phyloP scores from a whole-genome alignment of 2,113 vertebrate species.

The Pycnonotus jocosus region DNA sequence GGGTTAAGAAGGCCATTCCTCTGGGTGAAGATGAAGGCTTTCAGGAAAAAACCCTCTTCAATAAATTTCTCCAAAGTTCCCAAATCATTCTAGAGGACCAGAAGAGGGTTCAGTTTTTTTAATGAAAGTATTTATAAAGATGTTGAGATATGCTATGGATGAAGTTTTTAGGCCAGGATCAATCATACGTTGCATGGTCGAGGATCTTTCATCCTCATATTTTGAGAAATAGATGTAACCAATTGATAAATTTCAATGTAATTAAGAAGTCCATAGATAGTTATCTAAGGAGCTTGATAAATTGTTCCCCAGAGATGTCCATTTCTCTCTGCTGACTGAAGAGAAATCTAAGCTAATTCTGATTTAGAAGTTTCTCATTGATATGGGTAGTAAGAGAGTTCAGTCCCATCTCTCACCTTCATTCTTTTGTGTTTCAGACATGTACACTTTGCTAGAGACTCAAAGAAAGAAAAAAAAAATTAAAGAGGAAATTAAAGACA shows the following conservation, averaged over 20 bases:
- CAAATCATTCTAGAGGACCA: not conserved
- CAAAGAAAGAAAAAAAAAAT: not conserved
- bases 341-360: not conserved
- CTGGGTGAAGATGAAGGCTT: not conserved
- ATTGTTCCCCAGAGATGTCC: fast-evolving
- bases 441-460: fast-evolving
- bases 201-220: not conserved
- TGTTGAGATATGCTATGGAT: not conserved
- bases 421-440: not conserved
- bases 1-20: not conserved
- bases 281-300: not conserved
- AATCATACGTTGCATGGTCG: not conserved
- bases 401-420: not conserved
- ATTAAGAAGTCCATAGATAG: not conserved
- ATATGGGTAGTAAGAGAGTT: not conserved
- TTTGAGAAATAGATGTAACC: not conserved
- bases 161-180: not conserved
- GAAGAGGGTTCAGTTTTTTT: not conserved
- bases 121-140: not conserved
- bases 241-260: not conserved
- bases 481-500: not conserved
- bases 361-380: not conserved
- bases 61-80: not conserved
- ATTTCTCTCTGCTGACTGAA: not conserved
- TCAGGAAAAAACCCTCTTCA: not conserved